These are phyloP conservation scores for Troides aeacus DNA, from an alignment of 2,888 invertebrate genomes.

Conservation along the genomic window DNA sequence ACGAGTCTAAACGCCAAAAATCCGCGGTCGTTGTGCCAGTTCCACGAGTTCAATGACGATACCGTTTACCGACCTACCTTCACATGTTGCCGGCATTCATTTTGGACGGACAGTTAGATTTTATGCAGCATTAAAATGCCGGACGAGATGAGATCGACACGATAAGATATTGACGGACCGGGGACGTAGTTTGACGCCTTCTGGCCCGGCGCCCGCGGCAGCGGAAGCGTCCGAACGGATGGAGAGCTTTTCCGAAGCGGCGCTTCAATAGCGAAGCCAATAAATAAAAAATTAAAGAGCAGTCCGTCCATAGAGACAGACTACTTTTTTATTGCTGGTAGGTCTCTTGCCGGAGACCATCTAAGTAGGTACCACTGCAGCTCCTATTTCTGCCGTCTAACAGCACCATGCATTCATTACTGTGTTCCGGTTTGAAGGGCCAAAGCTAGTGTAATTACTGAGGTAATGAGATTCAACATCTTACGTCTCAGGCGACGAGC, in stretches of 20 bases:
- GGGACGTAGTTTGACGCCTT: not conserved
- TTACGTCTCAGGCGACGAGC: too few species aligned
- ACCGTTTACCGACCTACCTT: conserved; percentile 78
- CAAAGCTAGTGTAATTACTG: too few species aligned
- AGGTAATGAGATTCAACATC: too few species aligned
- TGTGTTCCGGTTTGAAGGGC: too few species aligned
- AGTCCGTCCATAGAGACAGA: not conserved
- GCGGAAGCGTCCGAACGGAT: conserved; percentile 2
- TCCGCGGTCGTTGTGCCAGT: conserved; percentile 56
- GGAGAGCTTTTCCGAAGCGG: not conserved
- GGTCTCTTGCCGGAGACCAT: too few species aligned
- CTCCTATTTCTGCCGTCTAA: too few species aligned
- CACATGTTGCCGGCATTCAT: conserved; percentile 64
- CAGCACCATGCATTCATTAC: too few species aligned
- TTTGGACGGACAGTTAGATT: conserved; percentile 72
- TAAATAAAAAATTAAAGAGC: not conserved
- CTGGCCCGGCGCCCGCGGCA: conserved; percentile 2
- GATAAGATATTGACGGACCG: conserved; percentile 45
- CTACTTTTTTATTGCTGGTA: too few species aligned
- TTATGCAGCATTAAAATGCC: conserved; percentile 70
- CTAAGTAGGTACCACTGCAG: too few species aligned
- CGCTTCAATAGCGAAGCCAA: not conserved
- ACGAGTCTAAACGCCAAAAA: conserved; percentile 60
- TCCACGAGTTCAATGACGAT: conserved; percentile 62
- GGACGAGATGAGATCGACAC: conserved; percentile 57